These are phyloP conservation scores for Hyperoplus immaculatus DNA, from an alignment of 2,797 vertebrate genomes.

Conservation along the genomic window DNA sequence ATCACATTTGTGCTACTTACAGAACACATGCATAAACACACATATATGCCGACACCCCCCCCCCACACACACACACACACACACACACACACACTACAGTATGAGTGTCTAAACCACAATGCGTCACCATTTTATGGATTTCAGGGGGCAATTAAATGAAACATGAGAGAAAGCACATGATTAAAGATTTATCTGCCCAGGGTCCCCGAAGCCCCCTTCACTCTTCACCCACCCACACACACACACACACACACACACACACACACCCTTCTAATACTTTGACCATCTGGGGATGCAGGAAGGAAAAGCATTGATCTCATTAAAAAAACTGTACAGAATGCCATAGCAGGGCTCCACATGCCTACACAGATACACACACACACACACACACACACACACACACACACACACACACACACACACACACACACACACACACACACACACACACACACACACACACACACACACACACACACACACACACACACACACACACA, in stretches of 20 bases:
- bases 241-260: constrained; percentile 3
- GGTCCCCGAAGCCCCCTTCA: constrained; percentile 47
- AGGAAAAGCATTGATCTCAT: constrained; percentile 73
- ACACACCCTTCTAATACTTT: constrained; percentile 40
- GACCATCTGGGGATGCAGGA: constrained; percentile 71
- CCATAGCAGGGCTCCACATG: not conserved
- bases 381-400: constrained; percentile 7
- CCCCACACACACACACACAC: not conserved
- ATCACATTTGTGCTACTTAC: constrained; percentile 12
- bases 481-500: not conserved
- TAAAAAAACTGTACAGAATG: constrained; percentile 69
- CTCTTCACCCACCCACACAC: constrained; percentile 18
- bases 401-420: not conserved
- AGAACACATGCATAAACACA: constrained; percentile 11
- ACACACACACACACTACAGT: constrained; percentile 1
- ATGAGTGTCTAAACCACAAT: constrained; percentile 33
- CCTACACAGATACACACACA: not conserved
- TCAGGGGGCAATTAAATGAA: constrained; percentile 74
- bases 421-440: no score
- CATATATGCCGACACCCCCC: not conserved
- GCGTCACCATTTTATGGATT: constrained; percentile 63
- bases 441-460: not conserved
- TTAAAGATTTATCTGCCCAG: constrained; percentile 78
- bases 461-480: constrained; percentile 6
- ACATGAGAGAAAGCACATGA: constrained; percentile 77